phyloP scores from a whole-genome alignment of 2,888 invertebrate species.

The Pilophorus perplexus region DNA sequence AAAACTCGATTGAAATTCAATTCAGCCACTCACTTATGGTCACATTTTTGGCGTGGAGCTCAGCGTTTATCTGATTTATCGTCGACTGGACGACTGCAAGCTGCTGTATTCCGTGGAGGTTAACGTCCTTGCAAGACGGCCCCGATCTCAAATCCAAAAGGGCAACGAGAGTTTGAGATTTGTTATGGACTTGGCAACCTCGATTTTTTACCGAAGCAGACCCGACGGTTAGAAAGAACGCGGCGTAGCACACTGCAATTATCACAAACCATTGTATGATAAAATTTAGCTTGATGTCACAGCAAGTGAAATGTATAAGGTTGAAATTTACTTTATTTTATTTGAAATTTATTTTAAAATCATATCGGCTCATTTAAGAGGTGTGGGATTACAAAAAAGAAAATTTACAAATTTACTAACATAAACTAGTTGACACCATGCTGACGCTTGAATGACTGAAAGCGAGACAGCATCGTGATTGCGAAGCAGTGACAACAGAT shows the following conservation, averaged over 20 bases:
- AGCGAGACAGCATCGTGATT: neutral
- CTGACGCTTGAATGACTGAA: conserved; percentile 4
- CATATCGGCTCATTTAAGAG: no score
- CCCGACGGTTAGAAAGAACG: neutral
- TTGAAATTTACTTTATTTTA: no score
- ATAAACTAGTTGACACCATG: neutral
- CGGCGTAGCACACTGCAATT: neutral
- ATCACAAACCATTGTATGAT: no score
- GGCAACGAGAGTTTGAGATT: conserved; percentile 37
- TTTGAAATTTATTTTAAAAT: no score
- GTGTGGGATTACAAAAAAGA: no score
- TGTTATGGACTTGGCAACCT: conserved; percentile 8
- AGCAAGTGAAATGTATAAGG: no score
- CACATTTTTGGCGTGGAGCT: conserved; percentile 21
- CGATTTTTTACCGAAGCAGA: conserved; percentile 36
- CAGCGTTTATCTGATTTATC: conserved; percentile 28
- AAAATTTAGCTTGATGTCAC: no score
- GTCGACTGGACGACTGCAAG: conserved; percentile 36
- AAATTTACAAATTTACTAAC: no score
- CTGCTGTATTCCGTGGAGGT: conserved; percentile 39
- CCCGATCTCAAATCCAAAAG: conserved; percentile 38
- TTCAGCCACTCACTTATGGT: conserved; percentile 41
- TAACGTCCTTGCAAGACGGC: conserved; percentile 23
- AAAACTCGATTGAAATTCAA: no score
- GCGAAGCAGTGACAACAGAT: neutral